A percentile compares a stretch with the other conserved stretches of the same genome.
Conservation (phyloP, 2,888 invertebrate species). For the Cabera pusaria region DNA sequence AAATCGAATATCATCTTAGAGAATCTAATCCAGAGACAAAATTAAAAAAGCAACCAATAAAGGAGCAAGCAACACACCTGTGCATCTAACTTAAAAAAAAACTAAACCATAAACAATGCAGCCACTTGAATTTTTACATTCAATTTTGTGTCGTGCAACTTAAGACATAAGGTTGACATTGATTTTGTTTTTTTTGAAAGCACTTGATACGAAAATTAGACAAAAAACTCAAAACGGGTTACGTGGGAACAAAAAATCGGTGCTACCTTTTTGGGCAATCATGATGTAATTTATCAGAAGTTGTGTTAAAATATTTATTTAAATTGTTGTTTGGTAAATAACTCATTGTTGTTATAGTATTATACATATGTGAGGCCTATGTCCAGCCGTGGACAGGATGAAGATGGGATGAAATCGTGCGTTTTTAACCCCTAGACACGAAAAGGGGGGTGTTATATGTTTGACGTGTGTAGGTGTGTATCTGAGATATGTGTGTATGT, state of each 20-base stretch:
- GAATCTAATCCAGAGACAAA: conserved; percentile 13
- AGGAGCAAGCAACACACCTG: conserved; percentile 27
- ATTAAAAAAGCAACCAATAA: conserved; percentile 22
- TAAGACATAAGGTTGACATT: not conserved
- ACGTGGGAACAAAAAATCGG: conserved; percentile 54
- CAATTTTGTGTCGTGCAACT: conserved; percentile 2
- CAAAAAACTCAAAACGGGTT: conserved; percentile 51
- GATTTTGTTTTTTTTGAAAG: not conserved
- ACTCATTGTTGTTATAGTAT: no score
- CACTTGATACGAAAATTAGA: conserved; percentile 18
- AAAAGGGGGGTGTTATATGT: no score
- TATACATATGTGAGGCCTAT: no score
- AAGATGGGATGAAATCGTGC: no score
- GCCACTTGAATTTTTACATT: not conserved
- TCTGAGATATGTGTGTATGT: no score
- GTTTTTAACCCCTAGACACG: no score
- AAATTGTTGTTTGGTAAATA: conserved; percentile 1
- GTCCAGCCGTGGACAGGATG: no score
- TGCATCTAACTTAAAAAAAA: conserved; percentile 22
- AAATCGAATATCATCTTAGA: conserved; percentile 7
- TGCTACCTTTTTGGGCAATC: conserved; percentile 41
- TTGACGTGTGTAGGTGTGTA: no score
- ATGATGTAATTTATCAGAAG: conserved; percentile 45
- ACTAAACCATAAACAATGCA: conserved; percentile 20
- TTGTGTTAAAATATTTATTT: conserved; percentile 19